A percentile compares a stretch with the other conserved stretches of the same genome.
Evolutionary conservation across 1,140 invertebrate genomes (phyloP).

Genomic region (Monochamus saltuarius): DNA sequence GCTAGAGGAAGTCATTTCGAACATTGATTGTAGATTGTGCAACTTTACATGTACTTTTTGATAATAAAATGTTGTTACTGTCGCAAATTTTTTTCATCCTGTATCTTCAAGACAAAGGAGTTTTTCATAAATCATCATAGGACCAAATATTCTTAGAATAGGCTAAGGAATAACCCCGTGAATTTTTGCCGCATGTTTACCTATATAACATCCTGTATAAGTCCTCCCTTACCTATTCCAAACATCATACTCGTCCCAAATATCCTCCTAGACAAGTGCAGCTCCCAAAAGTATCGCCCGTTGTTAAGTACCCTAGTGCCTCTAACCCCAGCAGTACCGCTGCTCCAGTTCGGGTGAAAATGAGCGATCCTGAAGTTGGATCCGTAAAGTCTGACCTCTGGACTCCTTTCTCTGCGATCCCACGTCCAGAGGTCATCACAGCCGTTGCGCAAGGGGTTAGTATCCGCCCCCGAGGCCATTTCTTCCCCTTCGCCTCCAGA

Average conservation of each 20-base stretch:
- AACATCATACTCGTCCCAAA: slow-evolving; percentile 81
- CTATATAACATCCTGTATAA: too few species aligned
- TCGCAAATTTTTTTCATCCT: too few species aligned
- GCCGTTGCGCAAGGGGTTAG: slow-evolving; percentile 10
- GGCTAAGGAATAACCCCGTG: too few species aligned
- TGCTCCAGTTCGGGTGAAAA: slow-evolving; percentile 78
- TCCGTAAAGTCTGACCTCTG: slow-evolving; percentile 63
- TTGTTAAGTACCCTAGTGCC: slow-evolving; percentile 66
- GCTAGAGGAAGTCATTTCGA: too few species aligned
- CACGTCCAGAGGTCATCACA: slow-evolving; percentile 69
- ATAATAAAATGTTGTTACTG: too few species aligned
- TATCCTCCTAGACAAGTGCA: slow-evolving; percentile 64
- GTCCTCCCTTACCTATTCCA: slow-evolving; percentile 62
- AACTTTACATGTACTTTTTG: too few species aligned
- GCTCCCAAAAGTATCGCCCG: slow-evolving; percentile 70
- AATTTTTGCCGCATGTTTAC: too few species aligned
- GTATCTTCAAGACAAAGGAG: too few species aligned
- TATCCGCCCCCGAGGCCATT: neutral
- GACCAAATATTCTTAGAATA: too few species aligned
- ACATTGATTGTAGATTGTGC: too few species aligned
- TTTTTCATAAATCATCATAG: too few species aligned
- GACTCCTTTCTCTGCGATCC: slow-evolving; percentile 63
- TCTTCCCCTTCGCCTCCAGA: neutral
- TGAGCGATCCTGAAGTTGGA: slow-evolving; percentile 55
- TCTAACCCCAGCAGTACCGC: slow-evolving; percentile 69